Percentiles rank a stretch among this genome's conserved stretches.
Conservation (phyloP, 1,140 invertebrate genomes). For the Cydia pomonella region DNA sequence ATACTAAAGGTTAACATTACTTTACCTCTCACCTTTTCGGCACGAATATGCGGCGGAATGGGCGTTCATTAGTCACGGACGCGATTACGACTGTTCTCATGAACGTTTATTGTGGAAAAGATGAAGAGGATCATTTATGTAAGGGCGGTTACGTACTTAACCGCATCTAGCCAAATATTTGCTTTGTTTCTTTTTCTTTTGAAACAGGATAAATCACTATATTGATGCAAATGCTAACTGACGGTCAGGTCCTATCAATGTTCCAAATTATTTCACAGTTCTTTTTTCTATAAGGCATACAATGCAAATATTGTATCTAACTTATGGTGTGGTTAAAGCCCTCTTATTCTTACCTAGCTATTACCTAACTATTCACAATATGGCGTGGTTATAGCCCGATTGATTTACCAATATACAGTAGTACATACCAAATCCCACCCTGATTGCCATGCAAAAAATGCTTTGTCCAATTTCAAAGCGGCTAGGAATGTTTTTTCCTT, state of each 20-base stretch:
- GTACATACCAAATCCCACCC: no score
- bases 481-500: background rate
- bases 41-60: background rate
- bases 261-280: no score
- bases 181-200: background rate
- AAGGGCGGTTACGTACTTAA: background rate
- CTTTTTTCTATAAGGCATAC: no score
- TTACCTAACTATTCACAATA: no score
- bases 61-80: background rate
- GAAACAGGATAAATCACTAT: no score
- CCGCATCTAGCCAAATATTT: background rate
- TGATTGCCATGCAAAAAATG: background rate
- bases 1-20: background rate
- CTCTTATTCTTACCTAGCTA: no score
- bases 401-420: no score
- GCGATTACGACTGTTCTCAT: conserved; percentile 2
- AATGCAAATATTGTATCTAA: no score
- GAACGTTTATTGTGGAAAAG: conserved; percentile 5
- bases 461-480: background rate
- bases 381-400: no score
- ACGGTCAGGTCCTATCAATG: no score
- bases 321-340: no score
- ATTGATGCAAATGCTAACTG: no score
- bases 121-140: background rate
- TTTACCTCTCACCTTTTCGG: background rate